Percentiles rank a stretch among this genome's conserved stretches.
phyloP scores from a whole-genome alignment of 2,888 invertebrate genomes.

The Ormyrus pomaceus region DNA sequence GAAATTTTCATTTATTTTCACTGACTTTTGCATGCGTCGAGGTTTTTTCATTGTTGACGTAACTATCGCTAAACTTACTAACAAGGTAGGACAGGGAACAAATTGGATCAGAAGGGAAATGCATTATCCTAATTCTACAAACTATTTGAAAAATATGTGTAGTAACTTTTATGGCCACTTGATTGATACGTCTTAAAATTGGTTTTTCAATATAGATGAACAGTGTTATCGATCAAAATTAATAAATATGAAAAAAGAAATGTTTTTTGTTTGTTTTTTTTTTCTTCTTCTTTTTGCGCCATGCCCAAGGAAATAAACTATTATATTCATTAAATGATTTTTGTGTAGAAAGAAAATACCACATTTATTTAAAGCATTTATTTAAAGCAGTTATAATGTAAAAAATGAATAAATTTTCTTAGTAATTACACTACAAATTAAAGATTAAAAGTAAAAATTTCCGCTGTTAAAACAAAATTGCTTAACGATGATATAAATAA shows the following conservation, averaged over 20 bases:
- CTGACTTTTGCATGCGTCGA: background rate
- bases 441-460: background rate
- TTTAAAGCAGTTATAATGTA: no score
- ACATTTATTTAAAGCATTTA: conserved; percentile 38
- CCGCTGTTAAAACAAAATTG: background rate
- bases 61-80: conserved; percentile 60
- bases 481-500: background rate
- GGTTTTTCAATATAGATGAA: background rate
- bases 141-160: conserved; percentile 58
- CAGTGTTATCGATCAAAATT: conserved; percentile 19
- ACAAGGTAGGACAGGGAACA: conserved; percentile 61
- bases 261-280: no score
- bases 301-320: conserved; percentile 59
- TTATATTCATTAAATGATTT: conserved; percentile 37
- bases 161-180: background rate
- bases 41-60: conserved; percentile 56
- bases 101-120: conserved; percentile 66
- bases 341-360: conserved; percentile 63
- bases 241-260: conserved; percentile 15
- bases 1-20: no score
- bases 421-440: background rate
- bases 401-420: no score
- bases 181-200: no score
- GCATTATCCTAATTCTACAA: conserved; percentile 66
- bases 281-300: conserved; percentile 46